Percentiles rank a stretch among this genome's conserved stretches.
Conservation (phyloP, 2,888 invertebrate species). For the Adineta ricciae region DNA sequence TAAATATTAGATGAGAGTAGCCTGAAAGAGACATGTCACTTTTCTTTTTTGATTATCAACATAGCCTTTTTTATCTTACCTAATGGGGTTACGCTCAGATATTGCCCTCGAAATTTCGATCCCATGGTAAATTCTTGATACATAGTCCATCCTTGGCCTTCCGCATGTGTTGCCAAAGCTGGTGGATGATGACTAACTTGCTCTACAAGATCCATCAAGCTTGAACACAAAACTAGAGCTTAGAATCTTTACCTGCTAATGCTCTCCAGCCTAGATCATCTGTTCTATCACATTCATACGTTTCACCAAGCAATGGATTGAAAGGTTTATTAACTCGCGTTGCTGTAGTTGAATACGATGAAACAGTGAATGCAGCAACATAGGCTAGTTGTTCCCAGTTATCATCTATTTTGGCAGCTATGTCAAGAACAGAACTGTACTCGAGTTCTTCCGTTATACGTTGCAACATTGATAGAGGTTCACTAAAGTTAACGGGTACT, state of each 20-base stretch:
- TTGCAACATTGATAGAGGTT: conserved; percentile 85
- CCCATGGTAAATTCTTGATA: conserved; percentile 99
- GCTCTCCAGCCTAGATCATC: conserved; percentile 89
- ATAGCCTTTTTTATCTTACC: no score
- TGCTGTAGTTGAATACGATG: neutral
- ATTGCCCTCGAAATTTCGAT: conserved; percentile 95
- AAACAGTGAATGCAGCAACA: neutral
- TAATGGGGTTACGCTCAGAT: conserved; percentile 64
- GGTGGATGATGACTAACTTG: conserved; percentile 72
- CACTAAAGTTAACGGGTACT: conserved; percentile 96
- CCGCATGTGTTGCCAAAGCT: conserved; percentile 83
- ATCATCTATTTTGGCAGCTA: conserved; percentile 67
- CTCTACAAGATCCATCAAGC: no score
- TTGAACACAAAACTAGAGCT: no score
- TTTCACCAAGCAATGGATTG: conserved; percentile 8
- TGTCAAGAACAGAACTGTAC: conserved; percentile 66
- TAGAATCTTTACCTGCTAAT: conserved; percentile 38
- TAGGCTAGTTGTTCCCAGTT: conserved; percentile 67
- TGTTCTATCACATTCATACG: conserved; percentile 64
- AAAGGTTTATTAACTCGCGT: neutral
- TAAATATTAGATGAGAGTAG: conserved; percentile 56
- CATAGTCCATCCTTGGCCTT: conserved; percentile 77
- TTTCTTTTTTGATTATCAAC: no score
- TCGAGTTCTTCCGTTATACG: conserved; percentile 86
- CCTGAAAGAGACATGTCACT: neutral